Evolutionary conservation across 2,888 invertebrate species (phyloP).

Genomic region (Lithophane ornitopus): DNA sequence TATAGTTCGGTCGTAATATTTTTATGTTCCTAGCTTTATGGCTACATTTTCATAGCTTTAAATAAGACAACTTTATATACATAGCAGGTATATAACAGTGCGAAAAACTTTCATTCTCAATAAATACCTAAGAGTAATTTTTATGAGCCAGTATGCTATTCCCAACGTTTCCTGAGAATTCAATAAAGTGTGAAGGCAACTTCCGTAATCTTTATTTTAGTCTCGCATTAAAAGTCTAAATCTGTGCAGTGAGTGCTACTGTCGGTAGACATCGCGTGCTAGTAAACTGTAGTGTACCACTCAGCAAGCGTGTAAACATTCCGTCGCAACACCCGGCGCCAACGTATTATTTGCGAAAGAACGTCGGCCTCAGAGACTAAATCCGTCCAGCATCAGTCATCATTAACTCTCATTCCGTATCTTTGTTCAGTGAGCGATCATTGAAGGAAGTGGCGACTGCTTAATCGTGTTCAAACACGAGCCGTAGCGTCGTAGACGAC

Average conservation of each 20-base stretch:
- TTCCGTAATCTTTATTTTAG: slow-evolving; percentile 65
- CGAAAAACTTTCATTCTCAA: slow-evolving; percentile 49
- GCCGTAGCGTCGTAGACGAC: slow-evolving; percentile 56
- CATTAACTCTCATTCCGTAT: slow-evolving; percentile 42
- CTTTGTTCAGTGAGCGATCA: slow-evolving; percentile 48
- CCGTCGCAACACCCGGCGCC: slow-evolving; percentile 50
- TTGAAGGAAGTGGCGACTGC: slow-evolving; percentile 44
- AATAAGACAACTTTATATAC: slow-evolving; percentile 68
- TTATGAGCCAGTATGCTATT: slow-evolving; percentile 53
- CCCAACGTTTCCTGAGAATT: slow-evolving; percentile 46
- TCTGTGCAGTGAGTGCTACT: slow-evolving; percentile 61
- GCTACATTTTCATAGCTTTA: slow-evolving; percentile 71
- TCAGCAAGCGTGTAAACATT: slow-evolving; percentile 59
- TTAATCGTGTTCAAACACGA: slow-evolving; percentile 54
- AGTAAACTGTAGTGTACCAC: slow-evolving; percentile 65
- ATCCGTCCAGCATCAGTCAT: slow-evolving; percentile 54
- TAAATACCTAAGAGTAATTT: slow-evolving; percentile 53
- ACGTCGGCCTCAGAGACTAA: slow-evolving; percentile 53
- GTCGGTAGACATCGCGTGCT: slow-evolving; percentile 62
- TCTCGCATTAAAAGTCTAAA: slow-evolving; percentile 63
- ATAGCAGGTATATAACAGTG: slow-evolving; percentile 25
- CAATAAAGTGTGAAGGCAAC: slow-evolving; percentile 53
- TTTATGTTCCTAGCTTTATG: slow-evolving; percentile 78
- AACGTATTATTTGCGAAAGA: slow-evolving; percentile 64
- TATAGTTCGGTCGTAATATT: slow-evolving; percentile 80